Evolutionary conservation across 2,888 invertebrate species (phyloP), one percentile per base, ranked within the genome.

Genomic region (Tetramorium bicarinatum): DNA sequence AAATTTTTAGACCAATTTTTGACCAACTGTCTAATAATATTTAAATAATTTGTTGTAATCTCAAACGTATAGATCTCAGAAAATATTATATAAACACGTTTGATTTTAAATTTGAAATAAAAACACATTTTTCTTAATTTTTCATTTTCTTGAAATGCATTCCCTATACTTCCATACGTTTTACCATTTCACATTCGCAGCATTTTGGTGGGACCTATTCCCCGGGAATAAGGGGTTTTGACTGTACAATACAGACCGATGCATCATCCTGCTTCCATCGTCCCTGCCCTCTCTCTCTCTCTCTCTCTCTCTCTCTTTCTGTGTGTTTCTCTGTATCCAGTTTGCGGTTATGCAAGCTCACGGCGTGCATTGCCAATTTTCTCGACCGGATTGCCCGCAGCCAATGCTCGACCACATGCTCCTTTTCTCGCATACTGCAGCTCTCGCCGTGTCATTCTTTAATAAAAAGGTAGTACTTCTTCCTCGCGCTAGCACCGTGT

Each of bases 291-390:
- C n/a, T 7, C 21, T 25, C 47, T 47, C 11, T 61, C 61, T 56
- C 13, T 67, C 1, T 54, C 18, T 61, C 29, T 34, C 29, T 34
- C 0, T 34, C 4, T 34, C 0, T 34, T 4, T 34, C 29, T 3
- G 29, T 34, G 29, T 34, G 29, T 34, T n/a, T 54, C 9, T 69
- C 54, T 71, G 11, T 21, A n/a, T 56, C 54, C 56, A 82, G 66
- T 80, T 77, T 67, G 67, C 49, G 80, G 86, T 91, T 89, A 91
- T 88, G 91, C 90, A 92, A 92, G 86, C 69, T 79, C 82, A 61
- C 76, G 66, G 82, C 84, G 86, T 87, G 82, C 89, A 90, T 88
- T 87, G 90, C 88, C 89, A 91, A 91, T 91, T 91, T 91, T 89
- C 90, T 86, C 82, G 85, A 85, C 75, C 89, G 88, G 86, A 88